phyloP scores from a whole-genome alignment of 2,797 vertebrate genomes.

The Acrossocheilus fasciatus region DNA sequence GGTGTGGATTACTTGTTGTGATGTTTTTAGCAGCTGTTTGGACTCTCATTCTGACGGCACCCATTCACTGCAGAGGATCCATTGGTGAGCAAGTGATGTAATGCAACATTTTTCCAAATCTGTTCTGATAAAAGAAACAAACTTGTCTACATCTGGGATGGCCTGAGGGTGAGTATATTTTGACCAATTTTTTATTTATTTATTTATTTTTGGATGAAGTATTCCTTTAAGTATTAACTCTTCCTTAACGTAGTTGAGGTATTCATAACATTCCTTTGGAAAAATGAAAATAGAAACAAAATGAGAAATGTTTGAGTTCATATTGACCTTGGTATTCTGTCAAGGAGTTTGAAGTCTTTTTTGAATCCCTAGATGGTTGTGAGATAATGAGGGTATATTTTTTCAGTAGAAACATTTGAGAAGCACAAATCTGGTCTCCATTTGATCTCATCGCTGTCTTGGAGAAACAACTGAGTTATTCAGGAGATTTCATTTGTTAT shows the following conservation, averaged over 20 bases:
- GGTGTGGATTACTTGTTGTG: not conserved
- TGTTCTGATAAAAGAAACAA: not conserved
- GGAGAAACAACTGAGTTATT: not conserved
- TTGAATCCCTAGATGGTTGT: not conserved
- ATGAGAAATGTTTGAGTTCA: slow-evolving; percentile 7
- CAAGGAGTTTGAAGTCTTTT: not conserved
- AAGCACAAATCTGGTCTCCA: not conserved
- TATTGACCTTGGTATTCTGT: slow-evolving; percentile 7
- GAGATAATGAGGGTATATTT: not conserved
- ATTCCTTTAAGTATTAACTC: not conserved
- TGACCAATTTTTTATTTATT: not conserved
- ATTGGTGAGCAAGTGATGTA: not conserved
- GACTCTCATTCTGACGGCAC: not conserved
- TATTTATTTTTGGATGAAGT: not conserved
- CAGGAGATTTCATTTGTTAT: not conserved
- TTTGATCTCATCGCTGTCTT: not conserved
- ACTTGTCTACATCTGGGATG: not conserved
- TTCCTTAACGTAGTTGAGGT: not conserved
- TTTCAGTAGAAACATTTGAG: not conserved
- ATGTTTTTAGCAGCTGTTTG: not conserved
- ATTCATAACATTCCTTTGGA: not conserved
- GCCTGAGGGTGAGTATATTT: not conserved
- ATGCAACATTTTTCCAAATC: not conserved
- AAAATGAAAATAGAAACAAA: not conserved
- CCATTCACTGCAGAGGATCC: not conserved